A percentile compares a stretch with the other conserved stretches of the same genome.
Evolutionary conservation across 2,113 vertebrate species (phyloP).

Genomic region (Notarius quadriscutis): DNA sequence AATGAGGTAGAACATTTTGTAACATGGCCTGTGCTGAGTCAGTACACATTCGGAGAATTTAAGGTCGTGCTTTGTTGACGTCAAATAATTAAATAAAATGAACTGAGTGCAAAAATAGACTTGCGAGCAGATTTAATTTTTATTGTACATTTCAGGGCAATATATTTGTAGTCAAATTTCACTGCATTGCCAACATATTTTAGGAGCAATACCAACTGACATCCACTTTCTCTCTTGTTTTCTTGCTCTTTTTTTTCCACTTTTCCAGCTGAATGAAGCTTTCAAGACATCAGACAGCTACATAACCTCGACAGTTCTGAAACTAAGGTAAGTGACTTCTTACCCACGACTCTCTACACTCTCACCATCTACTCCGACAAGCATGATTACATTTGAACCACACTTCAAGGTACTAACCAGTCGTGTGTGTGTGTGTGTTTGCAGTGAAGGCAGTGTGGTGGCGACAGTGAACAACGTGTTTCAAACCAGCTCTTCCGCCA

Average conservation of each 20-base stretch:
- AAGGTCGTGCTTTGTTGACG: not conserved
- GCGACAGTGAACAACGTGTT: slow-evolving; percentile 70
- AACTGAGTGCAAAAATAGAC: not conserved
- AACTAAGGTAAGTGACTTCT: slow-evolving; percentile 62
- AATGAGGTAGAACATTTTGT: not conserved
- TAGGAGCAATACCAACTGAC: not conserved
- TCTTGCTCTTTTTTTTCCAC: slow-evolving; percentile 7
- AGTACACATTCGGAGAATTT: not conserved
- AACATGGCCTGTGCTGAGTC: not conserved
- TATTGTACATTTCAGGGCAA: not conserved
- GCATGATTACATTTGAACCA: not conserved
- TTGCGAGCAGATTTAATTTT: not conserved
- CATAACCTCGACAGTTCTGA: slow-evolving; percentile 57
- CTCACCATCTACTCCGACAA: not conserved
- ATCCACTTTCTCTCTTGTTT: not conserved
- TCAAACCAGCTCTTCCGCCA: slow-evolving; percentile 35
- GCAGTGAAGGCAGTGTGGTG: slow-evolving; percentile 69
- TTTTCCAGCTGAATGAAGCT: slow-evolving; percentile 55
- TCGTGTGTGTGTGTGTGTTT: slow-evolving; percentile 11
- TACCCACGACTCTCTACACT: not conserved
- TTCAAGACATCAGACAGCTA: slow-evolving; percentile 56
- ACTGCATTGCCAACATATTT: not conserved
- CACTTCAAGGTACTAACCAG: not conserved
- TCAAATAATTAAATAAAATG: not conserved
- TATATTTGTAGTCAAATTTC: not conserved